Conservation (phyloP, 2,113 vertebrate genomes). For the Galbula dea region DNA sequence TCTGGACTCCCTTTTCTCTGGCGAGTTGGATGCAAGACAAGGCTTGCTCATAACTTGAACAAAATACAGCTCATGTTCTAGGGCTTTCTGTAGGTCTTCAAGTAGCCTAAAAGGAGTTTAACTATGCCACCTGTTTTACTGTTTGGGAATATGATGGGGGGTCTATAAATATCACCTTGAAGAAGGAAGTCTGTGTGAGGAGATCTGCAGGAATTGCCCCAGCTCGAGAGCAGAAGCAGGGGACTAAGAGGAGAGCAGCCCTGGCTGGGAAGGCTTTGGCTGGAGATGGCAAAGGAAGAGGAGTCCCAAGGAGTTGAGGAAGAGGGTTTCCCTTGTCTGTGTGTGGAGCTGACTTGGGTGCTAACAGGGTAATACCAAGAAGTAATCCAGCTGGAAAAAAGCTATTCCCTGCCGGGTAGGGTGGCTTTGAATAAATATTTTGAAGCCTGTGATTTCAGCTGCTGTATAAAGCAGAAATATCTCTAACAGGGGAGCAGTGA, state of each 20-base stretch:
- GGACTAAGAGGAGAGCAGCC: not conserved
- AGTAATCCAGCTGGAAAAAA: not conserved
- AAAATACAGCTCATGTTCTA: not conserved
- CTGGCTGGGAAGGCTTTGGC: not conserved
- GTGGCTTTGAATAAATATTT: not conserved
- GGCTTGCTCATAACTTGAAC: not conserved
- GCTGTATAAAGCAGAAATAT: not conserved
- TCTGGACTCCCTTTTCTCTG: not conserved
- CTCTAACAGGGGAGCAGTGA: not conserved
- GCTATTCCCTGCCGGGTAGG: not conserved
- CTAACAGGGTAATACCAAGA: not conserved
- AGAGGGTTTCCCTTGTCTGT: not conserved
- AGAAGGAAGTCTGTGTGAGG: not conserved
- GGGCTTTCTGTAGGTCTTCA: not conserved
- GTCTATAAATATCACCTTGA: not conserved
- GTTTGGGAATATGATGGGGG: not conserved
- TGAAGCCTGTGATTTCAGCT: not conserved
- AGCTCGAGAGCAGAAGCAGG: not conserved
- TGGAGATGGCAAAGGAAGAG: not conserved
- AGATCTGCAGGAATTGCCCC: not conserved
- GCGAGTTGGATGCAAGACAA: not conserved
- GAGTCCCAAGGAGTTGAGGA: not conserved
- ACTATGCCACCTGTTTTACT: not conserved
- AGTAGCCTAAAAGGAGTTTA: not conserved
- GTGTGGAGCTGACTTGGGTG: not conserved